Percentiles rank a stretch among this genome's conserved stretches.
Evolutionary conservation across 2,888 invertebrate genomes (phyloP).

Genomic region (Brenthis ino): DNA sequence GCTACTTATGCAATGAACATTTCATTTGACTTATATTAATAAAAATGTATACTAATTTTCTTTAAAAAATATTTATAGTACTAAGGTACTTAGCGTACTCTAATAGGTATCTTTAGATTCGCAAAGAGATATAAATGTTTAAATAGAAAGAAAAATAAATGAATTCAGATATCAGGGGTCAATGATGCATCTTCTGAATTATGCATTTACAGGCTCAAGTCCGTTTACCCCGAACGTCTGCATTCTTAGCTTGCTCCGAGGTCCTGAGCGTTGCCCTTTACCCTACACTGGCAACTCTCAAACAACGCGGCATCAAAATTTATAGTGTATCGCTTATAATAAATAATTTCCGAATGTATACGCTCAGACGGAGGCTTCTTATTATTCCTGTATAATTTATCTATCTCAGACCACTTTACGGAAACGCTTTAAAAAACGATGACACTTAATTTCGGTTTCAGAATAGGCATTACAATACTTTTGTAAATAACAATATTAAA

Average conservation of each 20-base stretch:
- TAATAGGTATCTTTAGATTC: slow-evolving; percentile 33
- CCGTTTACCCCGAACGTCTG: slow-evolving; percentile 70
- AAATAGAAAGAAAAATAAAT: slow-evolving; percentile 41
- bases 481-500: too few species aligned
- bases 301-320: slow-evolving; percentile 41
- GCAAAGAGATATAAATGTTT: slow-evolving; percentile 44
- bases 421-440: slow-evolving; percentile 33
- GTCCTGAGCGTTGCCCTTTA: slow-evolving; percentile 60
- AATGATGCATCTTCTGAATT: slow-evolving; percentile 68
- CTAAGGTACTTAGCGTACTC: neutral
- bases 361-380: slow-evolving; percentile 36
- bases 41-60: too few species aligned
- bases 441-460: slow-evolving; percentile 29
- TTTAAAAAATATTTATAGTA: neutral
- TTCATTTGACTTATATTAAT: too few species aligned
- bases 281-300: slow-evolving; percentile 48
- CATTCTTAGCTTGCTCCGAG: slow-evolving; percentile 51
- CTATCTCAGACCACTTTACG: slow-evolving; percentile 33
- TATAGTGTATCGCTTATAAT: slow-evolving; percentile 35
- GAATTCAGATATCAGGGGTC: slow-evolving; percentile 51
- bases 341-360: slow-evolving; percentile 38
- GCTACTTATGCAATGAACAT: too few species aligned
- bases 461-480: neutral
- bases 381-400: slow-evolving; percentile 39
- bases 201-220: slow-evolving; percentile 56